These are phyloP conservation scores for Bombus vancouverensis DNA, from an alignment of 1,140 invertebrate genomes.

Conservation along the genomic window DNA sequence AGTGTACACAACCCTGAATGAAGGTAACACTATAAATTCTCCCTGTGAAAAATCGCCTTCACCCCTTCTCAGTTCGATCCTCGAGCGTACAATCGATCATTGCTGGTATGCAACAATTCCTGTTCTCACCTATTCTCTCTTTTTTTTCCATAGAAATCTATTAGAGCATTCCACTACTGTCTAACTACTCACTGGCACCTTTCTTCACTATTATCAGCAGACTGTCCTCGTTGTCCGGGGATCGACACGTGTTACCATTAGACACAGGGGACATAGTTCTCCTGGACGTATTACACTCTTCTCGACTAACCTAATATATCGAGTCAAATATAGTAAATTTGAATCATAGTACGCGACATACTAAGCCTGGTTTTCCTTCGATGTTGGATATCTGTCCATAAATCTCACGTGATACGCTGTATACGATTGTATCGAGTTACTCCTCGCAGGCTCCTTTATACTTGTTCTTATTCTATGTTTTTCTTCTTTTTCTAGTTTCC, in stretches of 20 bases:
- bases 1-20: neutral
- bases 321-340: constrained; percentile 36
- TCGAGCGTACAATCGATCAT: constrained; percentile 41
- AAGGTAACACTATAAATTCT: neutral
- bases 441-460: constrained; percentile 59
- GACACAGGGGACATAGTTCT: constrained; percentile 27
- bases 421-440: constrained; percentile 54
- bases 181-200: constrained; percentile 71
- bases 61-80: constrained; percentile 16
- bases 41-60: neutral
- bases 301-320: constrained; percentile 22
- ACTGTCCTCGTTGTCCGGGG: constrained; percentile 55
- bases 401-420: constrained; percentile 55
- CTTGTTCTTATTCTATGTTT: constrained; percentile 24
- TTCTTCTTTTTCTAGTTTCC: neutral
- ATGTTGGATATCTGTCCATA: constrained; percentile 51
- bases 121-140: constrained; percentile 42
- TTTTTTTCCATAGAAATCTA: constrained; percentile 59
- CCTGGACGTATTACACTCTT: constrained; percentile 29
- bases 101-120: constrained; percentile 49
- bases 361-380: neutral
- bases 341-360: neutral
- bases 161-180: constrained; percentile 49
- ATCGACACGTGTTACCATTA: constrained; percentile 54
- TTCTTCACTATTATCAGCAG: constrained; percentile 72